phyloP scores from a whole-genome alignment of 1,140 invertebrate species.

The Neotoxoptera formosana region DNA sequence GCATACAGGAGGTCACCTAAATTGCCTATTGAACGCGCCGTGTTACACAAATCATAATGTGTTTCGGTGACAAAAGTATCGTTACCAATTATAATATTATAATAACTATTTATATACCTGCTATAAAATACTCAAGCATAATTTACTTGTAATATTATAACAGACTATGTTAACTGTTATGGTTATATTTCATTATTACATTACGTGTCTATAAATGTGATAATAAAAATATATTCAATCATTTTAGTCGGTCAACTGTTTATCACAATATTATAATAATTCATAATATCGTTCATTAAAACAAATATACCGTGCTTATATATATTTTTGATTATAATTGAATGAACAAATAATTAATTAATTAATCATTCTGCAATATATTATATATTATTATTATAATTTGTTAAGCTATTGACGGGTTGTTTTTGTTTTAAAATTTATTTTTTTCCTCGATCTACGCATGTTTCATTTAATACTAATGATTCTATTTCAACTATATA shows the following conservation, averaged over 20 bases:
- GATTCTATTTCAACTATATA: not conserved
- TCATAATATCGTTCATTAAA: too few species aligned
- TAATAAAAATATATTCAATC: not conserved
- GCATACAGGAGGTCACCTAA: not conserved
- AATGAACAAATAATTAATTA: not conserved
- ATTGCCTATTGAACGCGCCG: constrained; percentile 28
- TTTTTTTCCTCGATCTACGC: not conserved
- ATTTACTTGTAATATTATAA: not conserved
- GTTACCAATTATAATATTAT: not conserved
- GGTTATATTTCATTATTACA: not conserved
- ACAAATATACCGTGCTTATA: not conserved
- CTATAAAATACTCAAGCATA: not conserved
- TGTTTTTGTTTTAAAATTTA: not conserved
- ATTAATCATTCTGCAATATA: not conserved
- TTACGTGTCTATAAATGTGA: too few species aligned
- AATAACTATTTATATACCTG: not conserved
- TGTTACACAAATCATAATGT: not conserved
- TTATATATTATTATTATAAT: not conserved
- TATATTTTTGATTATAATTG: not conserved
- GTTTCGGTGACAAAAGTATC: not conserved
- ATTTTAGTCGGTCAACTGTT: not conserved
- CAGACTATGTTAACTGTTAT: not conserved
- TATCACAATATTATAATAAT: too few species aligned
- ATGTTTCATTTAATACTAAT: not conserved
- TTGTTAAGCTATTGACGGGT: not conserved